Base-by-base conservation (phyloP, 1,140 invertebrate genomes). In the Doryteuthis pealeii region DNA sequence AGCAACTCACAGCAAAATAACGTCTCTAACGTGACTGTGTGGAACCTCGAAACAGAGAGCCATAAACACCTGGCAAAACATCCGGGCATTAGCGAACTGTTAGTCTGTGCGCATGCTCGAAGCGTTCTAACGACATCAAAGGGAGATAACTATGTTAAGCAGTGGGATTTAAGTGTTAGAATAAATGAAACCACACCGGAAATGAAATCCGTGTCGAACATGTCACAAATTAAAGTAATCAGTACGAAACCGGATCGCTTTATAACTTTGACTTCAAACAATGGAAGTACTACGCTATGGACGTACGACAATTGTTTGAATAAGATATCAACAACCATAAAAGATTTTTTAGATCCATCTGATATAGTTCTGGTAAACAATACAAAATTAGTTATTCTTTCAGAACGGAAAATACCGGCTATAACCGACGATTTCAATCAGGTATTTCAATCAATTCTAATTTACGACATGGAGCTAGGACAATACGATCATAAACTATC, bases 1-100 rank as follows among this genome's bases (percentile, higher is more conserved):
- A 85, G 80, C 69, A 77, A 78, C 14, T 83, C 80, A 3, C 76
- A 81, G 33, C 71, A 79, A 14, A 85, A 79, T 62, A 79, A 81
- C 58, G 80, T 78, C 22, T 84, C 86, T 12, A 81, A 87, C 76
- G 81, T 88, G 28, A 82, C 83, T n/a, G 74, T 86, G 0, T 88
- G 85, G 85, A 88, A 88, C 72, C 72, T 88, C 32, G 86, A 87
- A 80, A 87, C 86, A 1, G 85, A 87, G 75, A 85, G 87, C 62
- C 86, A 87, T 75, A 88, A 87, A 76, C 86, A 88, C 78, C 74
- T 87, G 32, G 86, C 84, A 15, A 75, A 74, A n/a, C 86, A 87
- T 72, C 78, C 84, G 31, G 78, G 80, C 1, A 78, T 84, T 18
- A 81, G 81, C 58, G 76, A 77, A n/a, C 75, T 85, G 31, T 75